Evolutionary conservation across 1,140 invertebrate genomes (phyloP).

Genomic region (Euschistus heros): DNA sequence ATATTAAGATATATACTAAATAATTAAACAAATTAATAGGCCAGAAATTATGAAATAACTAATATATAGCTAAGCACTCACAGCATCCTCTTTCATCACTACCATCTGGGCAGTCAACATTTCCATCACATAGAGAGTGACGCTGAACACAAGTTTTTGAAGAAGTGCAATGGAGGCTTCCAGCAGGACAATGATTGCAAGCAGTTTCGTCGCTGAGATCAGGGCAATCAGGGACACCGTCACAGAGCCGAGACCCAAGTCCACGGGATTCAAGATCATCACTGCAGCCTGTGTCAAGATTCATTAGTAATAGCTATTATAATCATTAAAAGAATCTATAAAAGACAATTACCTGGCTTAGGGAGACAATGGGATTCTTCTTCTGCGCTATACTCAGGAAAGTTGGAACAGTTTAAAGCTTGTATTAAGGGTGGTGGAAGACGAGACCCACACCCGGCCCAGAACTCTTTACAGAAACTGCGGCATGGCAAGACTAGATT

Average conservation of each 20-base stretch:
- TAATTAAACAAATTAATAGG: background rate
- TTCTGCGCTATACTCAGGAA: conserved; percentile 63
- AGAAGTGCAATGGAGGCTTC: conserved; percentile 62
- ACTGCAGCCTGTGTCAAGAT: conserved; percentile 26
- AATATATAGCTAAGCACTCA: conserved; percentile 41
- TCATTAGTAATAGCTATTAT: background rate
- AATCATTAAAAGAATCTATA: background rate
- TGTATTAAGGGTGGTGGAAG: conserved; percentile 56
- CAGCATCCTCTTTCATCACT: conserved; percentile 75
- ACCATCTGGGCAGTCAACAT: conserved; percentile 70
- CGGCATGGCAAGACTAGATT: conserved; percentile 61
- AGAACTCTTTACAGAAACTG: conserved; percentile 75
- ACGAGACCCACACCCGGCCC: conserved; percentile 64
- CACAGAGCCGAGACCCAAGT: conserved; percentile 51
- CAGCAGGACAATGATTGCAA: conserved; percentile 62
- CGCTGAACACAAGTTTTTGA: conserved; percentile 59
- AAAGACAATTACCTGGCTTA: conserved; percentile 52
- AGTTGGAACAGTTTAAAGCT: conserved; percentile 64
- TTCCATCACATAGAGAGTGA: conserved; percentile 65
- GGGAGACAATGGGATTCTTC: conserved; percentile 52
- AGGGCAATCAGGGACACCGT: conserved; percentile 74
- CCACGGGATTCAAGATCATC: conserved; percentile 28
- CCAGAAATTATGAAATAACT: background rate
- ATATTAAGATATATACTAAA: background rate
- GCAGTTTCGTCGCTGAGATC: conserved; percentile 68